These are phyloP conservation scores for Phymastichus coffea DNA, from an alignment of 1,140 invertebrate species.

Conservation along the genomic window DNA sequence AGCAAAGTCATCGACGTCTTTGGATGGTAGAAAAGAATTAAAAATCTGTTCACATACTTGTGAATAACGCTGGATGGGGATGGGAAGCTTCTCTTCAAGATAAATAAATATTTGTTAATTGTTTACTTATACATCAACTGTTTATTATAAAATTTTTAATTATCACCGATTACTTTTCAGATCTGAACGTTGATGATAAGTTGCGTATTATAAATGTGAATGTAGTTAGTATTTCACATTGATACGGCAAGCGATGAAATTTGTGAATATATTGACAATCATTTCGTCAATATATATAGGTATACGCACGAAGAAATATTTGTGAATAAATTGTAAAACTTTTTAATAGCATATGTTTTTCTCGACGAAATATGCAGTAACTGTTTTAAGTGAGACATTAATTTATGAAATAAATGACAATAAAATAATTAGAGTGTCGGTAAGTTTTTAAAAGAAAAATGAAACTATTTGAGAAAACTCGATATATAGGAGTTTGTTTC, in stretches of 20 bases:
- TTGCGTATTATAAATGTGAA: constrained; percentile 1
- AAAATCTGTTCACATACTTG: constrained; percentile 5
- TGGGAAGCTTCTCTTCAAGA: no score
- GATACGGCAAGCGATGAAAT: constrained; percentile 3
- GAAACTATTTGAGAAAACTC: no score
- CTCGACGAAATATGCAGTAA: constrained; percentile 1
- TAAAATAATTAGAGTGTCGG: constrained; percentile 5
- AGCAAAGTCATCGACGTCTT: constrained; percentile 4
- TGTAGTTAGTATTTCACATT: constrained; percentile 6
- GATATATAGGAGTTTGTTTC: no score
- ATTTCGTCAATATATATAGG: constrained; percentile 17
- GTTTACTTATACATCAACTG: no score
- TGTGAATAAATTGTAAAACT: background rate
- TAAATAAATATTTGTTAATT: no score
- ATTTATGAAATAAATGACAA: background rate
- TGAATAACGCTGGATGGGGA: background rate
- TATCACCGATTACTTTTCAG: no score
- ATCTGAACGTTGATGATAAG: background rate
- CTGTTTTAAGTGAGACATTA: background rate
- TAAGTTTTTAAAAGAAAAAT: constrained; percentile 2
- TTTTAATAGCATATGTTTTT: background rate
- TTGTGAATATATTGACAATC: constrained; percentile 1
- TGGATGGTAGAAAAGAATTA: constrained; percentile 5
- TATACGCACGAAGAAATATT: no score
- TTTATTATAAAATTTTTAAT: no score